Evolutionary conservation across 2,797 vertebrate species (phyloP), one percentile per base, ranked within the genome.

Genomic region (Myoxocephalus aenaeus): DNA sequence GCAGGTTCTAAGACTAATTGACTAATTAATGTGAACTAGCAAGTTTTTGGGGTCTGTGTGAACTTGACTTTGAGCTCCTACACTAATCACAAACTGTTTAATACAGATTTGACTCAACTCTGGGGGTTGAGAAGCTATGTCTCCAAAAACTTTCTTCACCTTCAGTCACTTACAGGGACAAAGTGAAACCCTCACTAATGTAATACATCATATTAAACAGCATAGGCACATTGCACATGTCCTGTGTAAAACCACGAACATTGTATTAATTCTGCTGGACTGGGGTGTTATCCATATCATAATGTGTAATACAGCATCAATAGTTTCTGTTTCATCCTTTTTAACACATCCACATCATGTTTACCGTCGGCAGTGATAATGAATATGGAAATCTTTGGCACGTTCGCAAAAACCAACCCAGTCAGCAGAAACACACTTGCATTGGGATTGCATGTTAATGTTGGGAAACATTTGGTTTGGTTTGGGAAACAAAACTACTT

Each of bases 131-230:
- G 40, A 46, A 18, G 17, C 44, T n/a, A 22, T 32, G 46, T 51
- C 40, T 50, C 18, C 42, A 54, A 48, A 50, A 38, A 22, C 14
- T 10, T 25, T 25, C 22, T 64, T 70, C 25, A 32, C 13, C 57
- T 38, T 32, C 46, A 22, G 14, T 3, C 2, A 11, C 48, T 57
- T 36, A 67, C 42, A 70, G 44, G 15, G 51, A 77, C 58, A 68
- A 68, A 75, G 50, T 62, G 73, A 20, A 65, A 58, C 40, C 22
- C 25, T 22, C 17, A 48, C 44, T 48, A 3, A 48, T 46, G 17
- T 46, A 18, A 17, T 18, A 3, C 17, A 18, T 46, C 6, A 44
- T 15, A 5, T 46, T 46, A 15, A 44, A 17, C 42, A 44, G 15
- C 42, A 44, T 44, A 5, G 42, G 59, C 36, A 63, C 42, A 50